Base-by-base conservation (phyloP, 2,888 invertebrate species). In the Microplitis manilae region DNA sequence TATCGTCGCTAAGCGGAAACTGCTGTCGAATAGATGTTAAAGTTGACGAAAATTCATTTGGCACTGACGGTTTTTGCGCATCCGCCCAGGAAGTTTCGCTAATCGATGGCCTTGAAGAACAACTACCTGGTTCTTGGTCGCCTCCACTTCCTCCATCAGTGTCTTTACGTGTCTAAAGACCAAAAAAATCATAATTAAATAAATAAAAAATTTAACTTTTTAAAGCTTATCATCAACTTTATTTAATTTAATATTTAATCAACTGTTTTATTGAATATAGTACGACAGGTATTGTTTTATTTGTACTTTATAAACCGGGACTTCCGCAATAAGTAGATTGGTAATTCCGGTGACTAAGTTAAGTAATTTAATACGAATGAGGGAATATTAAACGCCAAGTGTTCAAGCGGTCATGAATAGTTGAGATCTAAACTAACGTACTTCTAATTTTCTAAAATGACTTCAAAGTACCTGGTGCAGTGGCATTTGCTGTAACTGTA, bases 91-190 rank as follows among this genome's bases (percentile, higher is more conserved):
- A 74, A 40, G 38, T 76, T 68, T 78, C 80, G 67, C 62, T 76
- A 74, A 82, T 81, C 65, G 83, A 73, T 62, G 82, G 78, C 79
- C 85, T 84, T 73, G 85, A 82, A 59, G 87, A 84, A 79, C 85
- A 83, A 72, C 84, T 81, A 68, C 83, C 77, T 79, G 84, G 77
- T 71, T 83, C 85, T 76, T 83, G 85, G 74, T 84, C 84, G 70
- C 83, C 84, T 77, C 82, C 84, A 79, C 84, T 84, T 77, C 85
- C 87, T 59, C 72, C 84, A 81, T 78, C 87, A 86, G 84, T 87
- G 86, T 83, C 86, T 86, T 84, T 88, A 85, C 90, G 88, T 77
- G 90, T 89, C 90, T 90, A 84, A 73, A 80, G 17, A 61, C 40
- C 17, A 17, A 17, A 17, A 73, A 30, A 30, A 30, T 30, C 0